Conservation (phyloP, 2,797 vertebrate genomes). For the Nannoperca obscura region DNA sequence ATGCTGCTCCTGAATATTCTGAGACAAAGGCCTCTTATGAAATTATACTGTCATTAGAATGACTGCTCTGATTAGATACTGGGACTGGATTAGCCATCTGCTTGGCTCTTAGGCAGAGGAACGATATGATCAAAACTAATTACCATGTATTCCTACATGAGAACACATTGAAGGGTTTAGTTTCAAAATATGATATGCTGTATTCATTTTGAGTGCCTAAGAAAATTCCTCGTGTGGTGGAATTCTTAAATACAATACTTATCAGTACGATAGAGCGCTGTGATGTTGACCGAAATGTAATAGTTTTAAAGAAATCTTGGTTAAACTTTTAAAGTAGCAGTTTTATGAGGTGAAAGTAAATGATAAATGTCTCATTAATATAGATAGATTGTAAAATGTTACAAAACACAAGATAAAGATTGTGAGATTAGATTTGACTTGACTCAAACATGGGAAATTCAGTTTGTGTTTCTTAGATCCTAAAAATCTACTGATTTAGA, state of each 20-base stretch:
- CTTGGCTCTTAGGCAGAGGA: slow-evolving; percentile 62
- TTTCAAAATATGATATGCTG: slow-evolving; percentile 59
- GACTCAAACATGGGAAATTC: not conserved
- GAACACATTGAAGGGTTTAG: slow-evolving; percentile 53
- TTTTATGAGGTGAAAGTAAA: too few species aligned
- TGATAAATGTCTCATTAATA: too few species aligned
- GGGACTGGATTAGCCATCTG: slow-evolving; percentile 84
- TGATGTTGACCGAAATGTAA: not conserved
- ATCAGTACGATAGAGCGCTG: not conserved
- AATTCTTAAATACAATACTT: slow-evolving; percentile 28
- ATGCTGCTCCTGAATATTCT: slow-evolving; percentile 70
- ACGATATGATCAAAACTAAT: slow-evolving; percentile 71
- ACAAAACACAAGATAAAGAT: not conserved
- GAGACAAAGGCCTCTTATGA: slow-evolving; percentile 79
- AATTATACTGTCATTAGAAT: slow-evolving; percentile 78
- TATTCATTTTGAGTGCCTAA: slow-evolving; percentile 46
- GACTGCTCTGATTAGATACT: slow-evolving; percentile 77
- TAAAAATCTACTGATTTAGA: slow-evolving; percentile 7
- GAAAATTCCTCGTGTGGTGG: slow-evolving; percentile 26
- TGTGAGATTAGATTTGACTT: not conserved
- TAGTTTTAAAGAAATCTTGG: not conserved
- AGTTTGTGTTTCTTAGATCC: slow-evolving; percentile 9
- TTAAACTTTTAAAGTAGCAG: not conserved
- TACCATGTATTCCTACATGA: slow-evolving; percentile 54
- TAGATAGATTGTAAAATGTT: not conserved